Base-by-base conservation (phyloP, 2,113 vertebrate genomes). In the Tinamus guttatus region DNA sequence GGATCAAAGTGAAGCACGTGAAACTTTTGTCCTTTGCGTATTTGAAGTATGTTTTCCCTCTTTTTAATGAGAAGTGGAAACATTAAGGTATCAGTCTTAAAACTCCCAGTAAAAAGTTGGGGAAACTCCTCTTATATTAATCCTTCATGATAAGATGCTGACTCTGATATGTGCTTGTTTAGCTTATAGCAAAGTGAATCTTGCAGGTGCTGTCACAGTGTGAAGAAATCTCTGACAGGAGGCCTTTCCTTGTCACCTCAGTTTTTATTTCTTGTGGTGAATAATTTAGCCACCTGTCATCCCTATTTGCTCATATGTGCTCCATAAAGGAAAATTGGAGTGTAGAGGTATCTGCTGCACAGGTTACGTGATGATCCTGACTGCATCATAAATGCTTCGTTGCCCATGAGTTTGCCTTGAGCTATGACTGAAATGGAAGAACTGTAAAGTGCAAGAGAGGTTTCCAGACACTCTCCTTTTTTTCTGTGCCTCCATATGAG, bases 381-480 rank as follows among this genome's bases (percentile, higher is more conserved):
- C n/a, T 80, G 68, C 82, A 76, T 79, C 8, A 32, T 71, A 47
- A 20, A 8, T 41, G 13, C 9, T 68, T 75, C 16, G 8, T 41
- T 62, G 32, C 47, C 58, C 7, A 10, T 1, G 1, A 65, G 36
- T 82, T 76, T 95, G 10, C 36, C 30, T 86, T 76, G 68, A 41
- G 16, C n/a, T 54, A 7, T 64, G 27, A 8, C 51, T 88, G 43
- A 85, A 90, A 59, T 43, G 5, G 13, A 62, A 90, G 51, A 82
- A 45, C 15, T 18, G 58, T 74, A 36, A n/a, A 56, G 54, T n/a
- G 27, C 79, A 68, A 32, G 0, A 0, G n/a, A 8, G 2, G 25
- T 21, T 49, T 92, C 77, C 45, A 88, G 51, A 17, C 13, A 70
- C 3, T 51, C 64, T 8, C 51, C 20, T 12, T n/a, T 54, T 81